Evolutionary conservation across 2,797 vertebrate genomes (phyloP).

Genomic region (Hippopotamyrus pictus): DNA sequence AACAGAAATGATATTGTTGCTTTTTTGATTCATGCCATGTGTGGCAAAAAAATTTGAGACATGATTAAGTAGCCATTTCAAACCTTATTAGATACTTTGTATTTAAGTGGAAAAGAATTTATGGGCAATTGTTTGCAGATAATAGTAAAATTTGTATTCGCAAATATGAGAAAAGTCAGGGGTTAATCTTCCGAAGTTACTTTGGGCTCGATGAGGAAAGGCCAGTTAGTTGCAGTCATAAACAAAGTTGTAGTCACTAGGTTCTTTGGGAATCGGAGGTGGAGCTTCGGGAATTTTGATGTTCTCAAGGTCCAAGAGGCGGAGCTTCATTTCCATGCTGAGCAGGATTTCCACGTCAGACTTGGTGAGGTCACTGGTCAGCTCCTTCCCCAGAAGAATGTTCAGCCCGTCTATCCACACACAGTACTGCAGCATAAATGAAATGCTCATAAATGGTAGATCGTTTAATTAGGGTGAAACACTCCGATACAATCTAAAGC

Average conservation of each 20-base stretch:
- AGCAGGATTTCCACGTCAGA: constrained; percentile 95
- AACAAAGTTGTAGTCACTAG: constrained; percentile 99
- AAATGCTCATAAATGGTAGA: neutral
- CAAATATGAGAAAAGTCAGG: neutral
- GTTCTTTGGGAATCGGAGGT: constrained; percentile 97
- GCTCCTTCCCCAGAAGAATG: constrained; percentile 93
- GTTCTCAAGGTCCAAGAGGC: constrained; percentile 96
- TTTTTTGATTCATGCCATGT: neutral
- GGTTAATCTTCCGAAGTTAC: neutral
- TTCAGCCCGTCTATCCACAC: constrained; percentile 98
- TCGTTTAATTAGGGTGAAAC: neutral
- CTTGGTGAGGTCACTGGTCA: constrained; percentile 92
- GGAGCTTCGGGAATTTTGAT: constrained; percentile 97
- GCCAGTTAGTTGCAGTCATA: constrained; percentile 89
- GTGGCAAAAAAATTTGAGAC: neutral
- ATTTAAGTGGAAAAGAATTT: neutral
- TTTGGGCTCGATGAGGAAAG: neutral
- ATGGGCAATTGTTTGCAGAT: neutral
- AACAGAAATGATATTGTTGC: neutral
- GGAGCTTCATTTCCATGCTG: constrained; percentile 99
- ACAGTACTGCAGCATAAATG: constrained; percentile 72
- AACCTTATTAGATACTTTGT: neutral
- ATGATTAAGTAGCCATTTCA: neutral
- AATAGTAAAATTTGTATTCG: neutral
- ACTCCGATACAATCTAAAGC: neutral